Percentiles rank a stretch among this genome's conserved stretches.
Evolutionary conservation across 2,888 invertebrate species (phyloP).

Genomic region (Muscina levida): DNA sequence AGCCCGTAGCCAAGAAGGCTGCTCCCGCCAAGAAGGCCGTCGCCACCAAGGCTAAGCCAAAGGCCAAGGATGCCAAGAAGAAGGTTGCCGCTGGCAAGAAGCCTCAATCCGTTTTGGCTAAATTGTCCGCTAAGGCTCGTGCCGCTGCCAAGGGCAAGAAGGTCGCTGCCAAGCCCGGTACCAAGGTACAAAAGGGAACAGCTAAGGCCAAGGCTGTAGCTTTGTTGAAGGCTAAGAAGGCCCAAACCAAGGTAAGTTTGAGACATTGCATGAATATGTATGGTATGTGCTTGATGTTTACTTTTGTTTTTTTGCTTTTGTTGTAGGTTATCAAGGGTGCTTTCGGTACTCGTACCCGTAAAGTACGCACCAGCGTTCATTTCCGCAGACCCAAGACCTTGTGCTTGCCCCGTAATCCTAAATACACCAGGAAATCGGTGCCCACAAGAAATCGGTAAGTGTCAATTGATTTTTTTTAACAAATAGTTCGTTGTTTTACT

Average conservation of each 20-base stretch:
- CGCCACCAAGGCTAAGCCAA: conserved; percentile 75
- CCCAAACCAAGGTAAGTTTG: conserved; percentile 88
- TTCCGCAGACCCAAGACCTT: conserved; percentile 97
- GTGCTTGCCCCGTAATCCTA: conserved; percentile 93
- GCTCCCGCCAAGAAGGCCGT: conserved; percentile 76
- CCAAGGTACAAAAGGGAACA: conserved; percentile 81
- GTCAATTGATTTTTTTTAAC: background rate
- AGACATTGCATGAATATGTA: no score
- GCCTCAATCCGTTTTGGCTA: conserved; percentile 78
- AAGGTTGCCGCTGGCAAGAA: conserved; percentile 77
- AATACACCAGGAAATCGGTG: conserved; percentile 96
- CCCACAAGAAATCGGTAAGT: conserved; percentile 93
- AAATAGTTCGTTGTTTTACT: no score
- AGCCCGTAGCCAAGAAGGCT: conserved; percentile 78
- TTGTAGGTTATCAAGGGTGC: conserved; percentile 93
- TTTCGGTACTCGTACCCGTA: conserved; percentile 91
- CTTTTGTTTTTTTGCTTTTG: conserved; percentile 48
- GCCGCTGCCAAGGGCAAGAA: conserved; percentile 77
- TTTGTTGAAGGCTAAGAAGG: conserved; percentile 89
- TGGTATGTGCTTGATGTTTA: background rate
- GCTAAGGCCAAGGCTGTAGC: conserved; percentile 82
- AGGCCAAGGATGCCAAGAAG: conserved; percentile 77
- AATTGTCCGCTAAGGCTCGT: conserved; percentile 79
- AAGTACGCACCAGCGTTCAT: conserved; percentile 96
- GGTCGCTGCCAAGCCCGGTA: conserved; percentile 74